Base-by-base conservation (phyloP, 2,113 vertebrate genomes). In the Chlorocebus sabaeus region DNA sequence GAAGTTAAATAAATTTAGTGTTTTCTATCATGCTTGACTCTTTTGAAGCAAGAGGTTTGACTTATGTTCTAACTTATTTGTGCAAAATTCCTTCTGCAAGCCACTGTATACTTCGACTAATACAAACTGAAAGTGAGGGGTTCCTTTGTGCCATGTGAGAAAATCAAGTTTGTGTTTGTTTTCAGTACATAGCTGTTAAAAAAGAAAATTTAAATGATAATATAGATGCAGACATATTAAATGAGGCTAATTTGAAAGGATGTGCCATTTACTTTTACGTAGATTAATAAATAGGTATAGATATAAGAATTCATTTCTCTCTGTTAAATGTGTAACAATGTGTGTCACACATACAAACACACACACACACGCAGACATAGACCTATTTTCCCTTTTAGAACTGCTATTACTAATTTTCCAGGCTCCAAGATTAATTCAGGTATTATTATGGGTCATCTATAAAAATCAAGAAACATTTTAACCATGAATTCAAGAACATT, bases 401-500 rank as follows among this genome's bases (percentile, higher is more conserved):
- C 4, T 93, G 4, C 11, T 70, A n/a, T 68, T 92, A 17, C 8
- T 92, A 87, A 32, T 55, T 93, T 96, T 93, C 72, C 16, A 57
- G 67, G 4, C 5, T 45, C 17, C 38, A 45, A 79, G 4, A 80
- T 61, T 73, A 83, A 80, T 89, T 68, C 68, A 10, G 8, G 1
- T 80, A 73, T 16, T 20, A 22, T 67, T 48, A 6, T 18, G 14
- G 70, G 5, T 55, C 67, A 35, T 13, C 48, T 23, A 23, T 22
- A 78, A 95, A 86, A 83, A 61, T 68, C 30, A 96, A 79, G 45
- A 73, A 76, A 35, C 3, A 73, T n/a, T 83, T 95, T 86, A 79
- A 92, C 32, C 6, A 9, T 55, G 8, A 43, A 45, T 8, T 61
- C 8, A 75, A 35, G 27, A 2, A 8, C 8, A 11, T 43, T 76